These are phyloP conservation scores for Tiliacea aurago DNA, from an alignment of 2,888 invertebrate genomes.

Conservation along the genomic window DNA sequence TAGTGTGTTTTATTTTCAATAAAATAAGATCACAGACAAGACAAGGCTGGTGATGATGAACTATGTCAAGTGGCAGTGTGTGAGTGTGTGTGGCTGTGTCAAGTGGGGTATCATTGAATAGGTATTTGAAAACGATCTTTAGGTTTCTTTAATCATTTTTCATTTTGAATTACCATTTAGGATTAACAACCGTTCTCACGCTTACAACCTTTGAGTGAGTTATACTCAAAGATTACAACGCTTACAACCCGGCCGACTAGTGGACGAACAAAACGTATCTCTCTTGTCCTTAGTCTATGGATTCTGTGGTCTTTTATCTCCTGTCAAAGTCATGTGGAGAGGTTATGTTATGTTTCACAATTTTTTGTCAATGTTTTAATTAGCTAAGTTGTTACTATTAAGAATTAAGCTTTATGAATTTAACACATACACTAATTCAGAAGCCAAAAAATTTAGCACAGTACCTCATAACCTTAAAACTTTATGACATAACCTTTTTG, in stretches of 20 bases:
- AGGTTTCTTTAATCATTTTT: too few species aligned
- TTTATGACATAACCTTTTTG: constrained; percentile 63
- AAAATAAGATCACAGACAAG: background rate
- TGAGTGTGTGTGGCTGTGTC: too few species aligned
- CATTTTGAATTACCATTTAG: too few species aligned
- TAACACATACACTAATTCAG: background rate
- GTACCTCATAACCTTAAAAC: constrained; percentile 46
- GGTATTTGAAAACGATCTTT: too few species aligned
- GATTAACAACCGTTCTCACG: too few species aligned
- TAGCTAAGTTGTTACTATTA: background rate
- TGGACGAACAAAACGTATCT: constrained; percentile 15
- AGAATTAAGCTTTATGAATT: constrained; percentile 2
- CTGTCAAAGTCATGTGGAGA: constrained; percentile 41
- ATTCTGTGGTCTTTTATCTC: background rate
- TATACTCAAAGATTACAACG: too few species aligned
- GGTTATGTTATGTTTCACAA: constrained; percentile 51
- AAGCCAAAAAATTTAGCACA: constrained; percentile 1
- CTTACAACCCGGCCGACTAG: too few species aligned
- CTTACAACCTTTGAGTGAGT: too few species aligned
- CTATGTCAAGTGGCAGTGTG: too few species aligned
- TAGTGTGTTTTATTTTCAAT: background rate
- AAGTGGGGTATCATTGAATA: too few species aligned
- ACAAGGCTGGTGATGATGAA: too few species aligned
- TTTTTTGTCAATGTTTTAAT: background rate
- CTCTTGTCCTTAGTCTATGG: too few species aligned